Evolutionary conservation across 2,888 invertebrate species (phyloP), one percentile per base, ranked within the genome.

Genomic region (Rhingia campestris): DNA sequence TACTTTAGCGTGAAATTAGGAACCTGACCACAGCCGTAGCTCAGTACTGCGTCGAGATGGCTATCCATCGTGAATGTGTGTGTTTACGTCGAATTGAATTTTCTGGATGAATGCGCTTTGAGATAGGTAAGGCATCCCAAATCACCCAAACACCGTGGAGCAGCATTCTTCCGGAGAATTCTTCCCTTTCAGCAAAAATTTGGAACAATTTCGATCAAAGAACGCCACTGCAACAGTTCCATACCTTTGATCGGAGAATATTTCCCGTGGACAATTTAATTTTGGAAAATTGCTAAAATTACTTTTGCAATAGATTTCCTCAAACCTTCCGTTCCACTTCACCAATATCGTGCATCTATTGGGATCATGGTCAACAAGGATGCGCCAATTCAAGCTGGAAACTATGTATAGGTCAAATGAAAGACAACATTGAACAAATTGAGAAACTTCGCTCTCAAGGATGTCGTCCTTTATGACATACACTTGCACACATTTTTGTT

Each of bases 361-460:
- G 41, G 37, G 63, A 47, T 47, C 32, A 37, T 58, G 63, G 63
- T 73, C 63, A 63, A 14, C 63, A 47, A 63, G 32, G 39, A 63
- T 14, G 30, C 39, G 4, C 7, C 9, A 10, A 6, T 37, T n/a
- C 41, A 12, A 10, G 6, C 6, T 70, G n/a, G 10, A 6, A 39
- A 39, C 39, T 39, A 39, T 39, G 58, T 61, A 9, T 54, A 73
- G 63, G 54, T 73, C 73, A 73, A 47, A 47, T 10, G 41, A 58
- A 64, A 39, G 64, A 56, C 47, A 51, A 51, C 70, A 59, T 59
- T 51, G 51, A 51, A 41, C 47, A 77, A 79, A 79, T 79, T 70
- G 77, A 79, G 70, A 79, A 72, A 72, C 70, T 72, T 69, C 51
- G 59, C 49, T 64, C 47, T n/a, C 39, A 59, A 72, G 72, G 66